phyloP scores from a whole-genome alignment of 2,888 invertebrate species.

The Sarcophaga rosellei region DNA sequence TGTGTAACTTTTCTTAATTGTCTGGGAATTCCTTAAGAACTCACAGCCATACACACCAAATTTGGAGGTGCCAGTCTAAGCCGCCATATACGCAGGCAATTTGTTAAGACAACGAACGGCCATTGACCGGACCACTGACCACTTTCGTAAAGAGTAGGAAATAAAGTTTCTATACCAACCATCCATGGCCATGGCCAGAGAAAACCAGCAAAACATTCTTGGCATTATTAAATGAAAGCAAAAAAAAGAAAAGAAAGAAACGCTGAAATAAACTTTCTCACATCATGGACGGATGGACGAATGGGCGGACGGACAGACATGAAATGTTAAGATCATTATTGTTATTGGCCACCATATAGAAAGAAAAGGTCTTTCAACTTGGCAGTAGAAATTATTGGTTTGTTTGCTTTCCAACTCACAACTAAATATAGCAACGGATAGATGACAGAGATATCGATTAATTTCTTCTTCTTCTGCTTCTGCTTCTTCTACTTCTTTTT shows the following conservation, averaged over 20 bases:
- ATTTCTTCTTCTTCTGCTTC: too few relatives aligned
- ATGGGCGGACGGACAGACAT: too few relatives aligned
- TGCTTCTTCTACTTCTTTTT: not conserved
- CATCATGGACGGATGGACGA: too few relatives aligned
- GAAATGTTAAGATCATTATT: conserved; percentile 9
- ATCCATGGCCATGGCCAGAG: not conserved
- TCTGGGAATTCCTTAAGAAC: too few relatives aligned
- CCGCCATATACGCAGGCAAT: too few relatives aligned
- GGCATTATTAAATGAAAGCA: conserved; percentile 57
- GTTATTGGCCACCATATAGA: not conserved
- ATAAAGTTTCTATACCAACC: too few relatives aligned
- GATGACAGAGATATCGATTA: conserved; percentile 18
- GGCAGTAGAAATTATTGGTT: not conserved
- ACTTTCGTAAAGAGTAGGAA: too few relatives aligned
- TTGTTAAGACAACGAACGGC: too few relatives aligned
- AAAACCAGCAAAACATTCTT: conserved; percentile 50
- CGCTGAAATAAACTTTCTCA: conserved; percentile 60
- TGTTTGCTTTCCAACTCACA: conserved; percentile 17
- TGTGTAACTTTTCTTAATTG: too few relatives aligned
- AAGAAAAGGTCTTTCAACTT: conserved; percentile 69
- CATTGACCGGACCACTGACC: too few relatives aligned
- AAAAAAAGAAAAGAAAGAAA: conserved; percentile 42
- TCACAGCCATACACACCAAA: too few relatives aligned
- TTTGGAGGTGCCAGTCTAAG: too few relatives aligned
- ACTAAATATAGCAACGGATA: conserved; percentile 56